Percentiles rank a stretch among this genome's conserved stretches.
phyloP scores from a whole-genome alignment of 2,888 invertebrate species.

The Macrophya annulata region DNA sequence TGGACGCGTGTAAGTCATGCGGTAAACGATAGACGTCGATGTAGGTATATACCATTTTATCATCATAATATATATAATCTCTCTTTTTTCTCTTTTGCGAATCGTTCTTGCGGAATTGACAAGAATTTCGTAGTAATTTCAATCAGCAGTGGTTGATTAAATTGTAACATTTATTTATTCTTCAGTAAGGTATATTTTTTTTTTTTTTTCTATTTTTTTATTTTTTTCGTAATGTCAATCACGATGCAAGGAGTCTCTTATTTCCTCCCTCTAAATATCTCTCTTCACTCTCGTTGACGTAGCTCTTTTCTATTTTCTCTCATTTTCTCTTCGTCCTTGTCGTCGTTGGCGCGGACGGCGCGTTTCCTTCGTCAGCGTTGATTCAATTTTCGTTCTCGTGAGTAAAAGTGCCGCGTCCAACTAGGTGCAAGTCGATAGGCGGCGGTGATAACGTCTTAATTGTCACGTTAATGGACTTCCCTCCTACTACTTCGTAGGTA shows the following conservation, averaged over 20 bases:
- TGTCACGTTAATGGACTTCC: conserved; percentile 62
- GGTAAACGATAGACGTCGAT: not conserved
- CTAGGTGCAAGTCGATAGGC: conserved; percentile 47
- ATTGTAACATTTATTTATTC: conserved; percentile 23
- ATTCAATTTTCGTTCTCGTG: conserved; percentile 47
- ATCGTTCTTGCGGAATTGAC: conserved; percentile 12
- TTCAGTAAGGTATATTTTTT: not conserved
- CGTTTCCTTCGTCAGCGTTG: conserved; percentile 16
- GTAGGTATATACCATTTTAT: not conserved
- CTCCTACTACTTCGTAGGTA: not conserved
- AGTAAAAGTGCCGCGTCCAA: conserved; percentile 44
- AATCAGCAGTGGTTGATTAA: conserved; percentile 35
- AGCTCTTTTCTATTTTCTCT: not conserved
- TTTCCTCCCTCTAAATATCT: conserved; percentile 1
- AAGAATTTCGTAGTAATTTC: conserved; percentile 14
- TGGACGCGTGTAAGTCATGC: not conserved
- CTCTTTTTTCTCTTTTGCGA: not conserved
- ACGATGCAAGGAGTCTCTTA: conserved; percentile 31
- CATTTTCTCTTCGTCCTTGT: not conserved
- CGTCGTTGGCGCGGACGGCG: not conserved
- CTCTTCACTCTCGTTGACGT: not conserved
- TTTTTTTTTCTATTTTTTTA: too few species aligned
- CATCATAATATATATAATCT: too few species aligned
- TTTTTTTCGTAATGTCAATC: conserved; percentile 21
- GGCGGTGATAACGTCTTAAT: conserved; percentile 76